Base-by-base conservation (phyloP, 1,140 invertebrate species). In the Ostrea denselamellosa region DNA sequence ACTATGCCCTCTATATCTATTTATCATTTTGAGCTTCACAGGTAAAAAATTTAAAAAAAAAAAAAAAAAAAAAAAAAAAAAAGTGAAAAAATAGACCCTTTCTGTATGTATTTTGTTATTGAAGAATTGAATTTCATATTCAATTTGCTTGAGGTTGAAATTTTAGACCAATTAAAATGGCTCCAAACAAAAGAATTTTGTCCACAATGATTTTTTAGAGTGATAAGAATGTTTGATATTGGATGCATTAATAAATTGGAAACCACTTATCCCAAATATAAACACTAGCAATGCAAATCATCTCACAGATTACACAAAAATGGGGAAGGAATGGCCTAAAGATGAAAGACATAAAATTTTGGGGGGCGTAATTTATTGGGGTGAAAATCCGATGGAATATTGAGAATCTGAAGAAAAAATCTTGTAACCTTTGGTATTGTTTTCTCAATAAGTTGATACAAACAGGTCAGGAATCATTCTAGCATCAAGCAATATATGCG, bases 191-290 rank as follows among this genome's bases (percentile, higher is more conserved):
- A 44, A 77, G 68, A 77, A 77, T 77, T 77, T 77, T 77, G 68
- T 77, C 68, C 22, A 34, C 22, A 77, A 25, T 77, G 22, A 77
- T 28, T 77, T 77, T 77, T 77, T 12, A 77, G 68, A 34, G 68
- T 77, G 68, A 77, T 77, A 77, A 77, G 68, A 77, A 77, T 77
- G 68, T 77, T 77, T 77, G 68, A 77, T 77, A 77, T 77, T 77
- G 68, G 68, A 77, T 44, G 68, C 28, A 77, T 77, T 28, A 77
- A 77, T 77, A 77, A 77, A 77, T 77, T 77, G 68, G 68, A 77
- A 25, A 12, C 68, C 28, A 77, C 68, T 77, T 77, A 77, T 77
- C 28, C 28, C 28, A 10, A 25, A 9, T 34, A 34, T 77, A 77
- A 77, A 77, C 68, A 77, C 68, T 34, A 25, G 28, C 68, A 77